Base-by-base conservation (phyloP, 2,888 invertebrate genomes). In the Hydropsyche betteni region DNA sequence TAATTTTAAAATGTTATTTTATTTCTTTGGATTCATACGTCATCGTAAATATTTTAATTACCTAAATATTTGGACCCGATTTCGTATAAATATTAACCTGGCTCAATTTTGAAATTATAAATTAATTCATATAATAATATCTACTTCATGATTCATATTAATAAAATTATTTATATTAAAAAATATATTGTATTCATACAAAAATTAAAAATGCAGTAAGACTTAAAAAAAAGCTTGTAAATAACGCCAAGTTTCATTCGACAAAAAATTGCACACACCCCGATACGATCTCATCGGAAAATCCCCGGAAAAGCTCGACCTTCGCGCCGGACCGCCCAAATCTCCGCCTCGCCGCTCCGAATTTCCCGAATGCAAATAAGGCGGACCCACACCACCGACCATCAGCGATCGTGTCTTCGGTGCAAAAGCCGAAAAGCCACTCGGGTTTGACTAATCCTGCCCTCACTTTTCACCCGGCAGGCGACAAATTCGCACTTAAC, bases 401-500 rank as follows among this genome's bases (percentile, higher is more conserved):
- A 68, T 74, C 68, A 53, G 68, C 68, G 51, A 52, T 44, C 69
- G 52, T 51, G 52, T 75, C 51, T 51, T 34, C 44, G 44, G 14
- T 38, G 6, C 33, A 34, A 52, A 50, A 51, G 52, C 44, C 64
- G 70, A 71, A 69, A 51, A 64, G 71, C 52, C 51, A 55, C 52
- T 51, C 70, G 38, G 70, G 75, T 64, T 44, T 24, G 34, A 44
- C 64, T 64, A 64, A 64, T 77, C 75, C 73, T 10, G 10, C 53
- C 44, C 44, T 44, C 44, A 44, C 44, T 44, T 44, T 44, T 44
- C 44, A 44, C 44, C 44, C 44, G 7, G 6, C 10, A 52, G 75
- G 69, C 71, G 72, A 75, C 69, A 74, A 77, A 77, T 75, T 77
- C 75, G 73, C 77, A 77, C 77, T 77, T 77, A 77, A 69, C 73